These are phyloP conservation scores for Lithophane semibrunnea DNA, from an alignment of 2,888 invertebrate species.

Conservation along the genomic window DNA sequence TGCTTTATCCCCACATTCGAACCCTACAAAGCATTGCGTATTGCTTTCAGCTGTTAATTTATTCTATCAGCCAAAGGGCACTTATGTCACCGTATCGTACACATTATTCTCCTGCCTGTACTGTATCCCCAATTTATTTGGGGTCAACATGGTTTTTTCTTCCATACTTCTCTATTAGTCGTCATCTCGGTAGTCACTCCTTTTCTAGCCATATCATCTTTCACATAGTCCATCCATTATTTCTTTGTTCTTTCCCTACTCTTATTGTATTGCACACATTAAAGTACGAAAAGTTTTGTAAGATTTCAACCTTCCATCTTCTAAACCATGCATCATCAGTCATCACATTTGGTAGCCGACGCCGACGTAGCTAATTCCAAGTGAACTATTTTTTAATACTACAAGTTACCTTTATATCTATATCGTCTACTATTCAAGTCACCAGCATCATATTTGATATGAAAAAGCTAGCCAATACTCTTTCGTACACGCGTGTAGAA, in stretches of 20 bases:
- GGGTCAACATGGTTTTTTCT: no score
- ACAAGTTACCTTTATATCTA: neutral
- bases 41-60: constrained; percentile 22
- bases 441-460: constrained; percentile 8
- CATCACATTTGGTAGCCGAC: neutral
- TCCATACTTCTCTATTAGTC: no score
- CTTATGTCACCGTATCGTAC: neutral
- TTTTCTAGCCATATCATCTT: no score
- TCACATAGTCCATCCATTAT: no score
- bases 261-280: no score
- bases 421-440: neutral
- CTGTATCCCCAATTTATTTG: no score
- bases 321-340: neutral
- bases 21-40: constrained; percentile 27
- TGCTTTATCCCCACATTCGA: constrained; percentile 16
- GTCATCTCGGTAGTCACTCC: no score
- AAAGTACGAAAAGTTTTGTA: neutral
- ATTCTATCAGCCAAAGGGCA: constrained; percentile 9
- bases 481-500: constrained; percentile 24
- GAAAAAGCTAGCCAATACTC: constrained; percentile 42
- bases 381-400: neutral
- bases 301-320: neutral
- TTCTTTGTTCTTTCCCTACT: no score
- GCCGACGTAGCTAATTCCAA: neutral
- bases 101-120: no score